Base-by-base conservation (phyloP, 2,888 invertebrate genomes). In the Cosmorhoe ocellata region DNA sequence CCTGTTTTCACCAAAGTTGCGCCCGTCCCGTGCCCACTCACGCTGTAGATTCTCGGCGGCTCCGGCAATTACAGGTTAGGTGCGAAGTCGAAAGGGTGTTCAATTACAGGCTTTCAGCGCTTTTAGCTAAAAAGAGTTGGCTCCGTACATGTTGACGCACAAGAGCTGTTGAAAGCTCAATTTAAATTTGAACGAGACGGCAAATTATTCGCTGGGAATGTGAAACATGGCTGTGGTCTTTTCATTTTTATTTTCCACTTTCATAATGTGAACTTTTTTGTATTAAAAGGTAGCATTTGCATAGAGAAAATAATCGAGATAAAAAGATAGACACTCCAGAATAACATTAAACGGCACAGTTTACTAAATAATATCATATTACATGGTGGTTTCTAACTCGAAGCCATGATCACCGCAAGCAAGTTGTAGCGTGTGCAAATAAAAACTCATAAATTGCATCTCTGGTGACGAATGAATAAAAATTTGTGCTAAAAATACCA, bases 51-150 rank as follows among this genome's bases (percentile, higher is more conserved):
- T 39, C 14, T 45, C 51, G 47, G 46, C 56, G 54, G 56, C 46
- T 45, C 43, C 49, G 46, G 51, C 58, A 60, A 64, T 69, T 64
- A 66, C 66, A 67, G 64, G 65, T 58, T 13, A 58, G 46, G 51
- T 50, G 53, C 34, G 49, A 63, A 59, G 58, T 61, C 55, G 49
- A 41, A 47, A 52, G 44, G 49, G 60, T 51, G 56, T 58, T 59
- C 54, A 60, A 66, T 66, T 61, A 63, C 59, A 59, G 61, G 22
- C 43, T 38, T 27, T 27, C 45, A 38, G 28, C 11, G 24, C 37
- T 40, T 36, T 24, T 37, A 31, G 12, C 9, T 30, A 31, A 36
- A 41, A 48, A 31, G 30, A 36, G 40, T 34, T 13, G 12, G 39
- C 9, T 18, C 9, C 18, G 39, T 10, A 11, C 30, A 22, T 22